Percentiles rank a stretch among this genome's conserved stretches.
Conservation (phyloP, 2,888 invertebrate species). For the Noctua comes region DNA sequence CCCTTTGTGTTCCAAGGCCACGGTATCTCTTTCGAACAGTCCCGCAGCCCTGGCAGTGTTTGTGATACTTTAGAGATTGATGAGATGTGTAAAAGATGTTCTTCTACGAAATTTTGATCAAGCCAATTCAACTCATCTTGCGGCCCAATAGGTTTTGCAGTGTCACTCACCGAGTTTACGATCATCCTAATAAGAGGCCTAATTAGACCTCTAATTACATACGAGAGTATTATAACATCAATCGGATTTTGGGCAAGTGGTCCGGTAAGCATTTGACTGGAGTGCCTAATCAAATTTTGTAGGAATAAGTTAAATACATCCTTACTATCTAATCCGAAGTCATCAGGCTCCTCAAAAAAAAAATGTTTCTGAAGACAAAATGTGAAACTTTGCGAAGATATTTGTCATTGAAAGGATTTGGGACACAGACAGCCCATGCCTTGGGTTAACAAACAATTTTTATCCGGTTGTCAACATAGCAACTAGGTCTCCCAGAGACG, state of each 20-base stretch:
- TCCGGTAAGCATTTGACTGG: neutral
- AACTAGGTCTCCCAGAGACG: neutral
- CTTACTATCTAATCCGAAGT: neutral
- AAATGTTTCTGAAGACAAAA: neutral
- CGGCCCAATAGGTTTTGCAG: slow-evolving; percentile 7
- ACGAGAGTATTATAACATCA: slow-evolving; percentile 4
- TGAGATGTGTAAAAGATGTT: slow-evolving; percentile 27
- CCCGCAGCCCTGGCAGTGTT: too few species aligned
- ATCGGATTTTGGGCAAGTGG: neutral
- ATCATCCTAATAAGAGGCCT: slow-evolving; percentile 13
- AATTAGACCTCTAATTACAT: slow-evolving; percentile 21
- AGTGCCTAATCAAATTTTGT: neutral
- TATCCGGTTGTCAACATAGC: neutral
- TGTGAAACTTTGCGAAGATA: neutral
- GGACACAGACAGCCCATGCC: neutral
- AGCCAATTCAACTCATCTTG: slow-evolving; percentile 34
- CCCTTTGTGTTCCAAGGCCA: too few species aligned
- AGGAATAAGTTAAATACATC: neutral
- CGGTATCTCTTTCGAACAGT: too few species aligned
- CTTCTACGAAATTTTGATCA: slow-evolving; percentile 17
- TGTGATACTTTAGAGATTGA: neutral
- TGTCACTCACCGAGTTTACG: slow-evolving; percentile 17
- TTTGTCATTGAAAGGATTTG: slow-evolving; percentile 9
- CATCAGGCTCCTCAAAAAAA: neutral
- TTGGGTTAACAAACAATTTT: neutral